These are phyloP conservation scores for Seriola aureovittata DNA, from an alignment of 2,113 vertebrate genomes.

Conservation along the genomic window DNA sequence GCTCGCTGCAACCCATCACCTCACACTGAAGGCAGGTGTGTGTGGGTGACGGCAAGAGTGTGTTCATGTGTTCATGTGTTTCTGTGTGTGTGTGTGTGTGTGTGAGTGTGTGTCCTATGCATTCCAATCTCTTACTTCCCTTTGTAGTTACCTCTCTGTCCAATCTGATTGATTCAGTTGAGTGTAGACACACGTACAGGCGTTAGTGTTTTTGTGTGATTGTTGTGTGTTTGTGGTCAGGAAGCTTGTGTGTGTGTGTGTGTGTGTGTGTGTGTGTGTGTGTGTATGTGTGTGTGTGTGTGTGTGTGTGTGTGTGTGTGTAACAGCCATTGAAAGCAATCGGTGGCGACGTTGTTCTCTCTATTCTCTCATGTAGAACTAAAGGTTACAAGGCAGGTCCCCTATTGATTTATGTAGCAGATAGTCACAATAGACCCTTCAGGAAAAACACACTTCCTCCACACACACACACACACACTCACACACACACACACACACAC, in stretches of 20 bases:
- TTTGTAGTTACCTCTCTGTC: slow-evolving; percentile 36
- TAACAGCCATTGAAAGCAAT: neutral
- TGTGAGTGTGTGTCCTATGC: neutral
- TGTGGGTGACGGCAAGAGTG: neutral
- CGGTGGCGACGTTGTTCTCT: slow-evolving; percentile 10
- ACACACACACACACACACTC: neutral
- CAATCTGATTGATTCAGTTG: slow-evolving; percentile 29
- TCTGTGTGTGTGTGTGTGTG: no score
- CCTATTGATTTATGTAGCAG: slow-evolving; percentile 57
- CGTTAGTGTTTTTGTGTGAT: neutral
- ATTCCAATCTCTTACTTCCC: slow-evolving; percentile 41
- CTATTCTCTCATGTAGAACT: slow-evolving; percentile 52
- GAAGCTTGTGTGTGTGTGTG: slow-evolving; percentile 12
- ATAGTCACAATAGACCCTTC: slow-evolving; percentile 49
- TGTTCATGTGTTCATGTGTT: neutral
- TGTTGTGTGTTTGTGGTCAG: neutral
- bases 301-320: slow-evolving; percentile 13
- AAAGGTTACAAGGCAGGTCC: slow-evolving; percentile 48
- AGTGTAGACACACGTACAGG: neutral
- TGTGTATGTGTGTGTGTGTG: neutral
- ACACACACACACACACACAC: neutral
- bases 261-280: neutral
- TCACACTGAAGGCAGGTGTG: slow-evolving; percentile 4
- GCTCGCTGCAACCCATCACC: slow-evolving; percentile 11
- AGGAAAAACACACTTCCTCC: slow-evolving; percentile 24